Conservation (phyloP, 2,113 vertebrate genomes). For the Microcebus tavaratra region DNA sequence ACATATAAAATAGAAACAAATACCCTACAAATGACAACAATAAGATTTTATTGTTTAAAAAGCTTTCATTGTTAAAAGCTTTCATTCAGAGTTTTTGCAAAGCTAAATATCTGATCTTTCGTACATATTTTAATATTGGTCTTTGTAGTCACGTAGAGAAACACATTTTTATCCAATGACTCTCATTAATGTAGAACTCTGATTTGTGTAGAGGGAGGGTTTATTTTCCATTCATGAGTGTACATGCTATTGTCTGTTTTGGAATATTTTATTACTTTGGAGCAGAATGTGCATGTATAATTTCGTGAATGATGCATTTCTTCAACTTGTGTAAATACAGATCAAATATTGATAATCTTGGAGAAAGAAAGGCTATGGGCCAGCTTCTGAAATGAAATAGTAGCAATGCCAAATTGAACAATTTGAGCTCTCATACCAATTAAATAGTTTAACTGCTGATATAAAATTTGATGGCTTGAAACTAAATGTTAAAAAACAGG, state of each 20-base stretch:
- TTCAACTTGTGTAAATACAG: not conserved
- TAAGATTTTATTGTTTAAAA: not conserved
- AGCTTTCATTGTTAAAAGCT: not conserved
- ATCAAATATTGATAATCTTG: conserved; percentile 19
- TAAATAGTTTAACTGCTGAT: conserved; percentile 38
- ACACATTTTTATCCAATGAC: not conserved
- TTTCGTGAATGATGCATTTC: conserved; percentile 17
- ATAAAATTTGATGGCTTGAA: not conserved
- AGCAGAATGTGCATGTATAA: not conserved
- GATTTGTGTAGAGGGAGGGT: not conserved
- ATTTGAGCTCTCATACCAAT: not conserved
- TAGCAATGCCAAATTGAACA: conserved; percentile 50
- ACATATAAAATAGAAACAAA: not conserved
- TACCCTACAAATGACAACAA: not conserved
- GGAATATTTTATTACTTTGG: not conserved
- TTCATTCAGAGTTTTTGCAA: not conserved
- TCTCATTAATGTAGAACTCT: not conserved
- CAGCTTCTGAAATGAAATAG: conserved; percentile 30
- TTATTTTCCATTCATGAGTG: not conserved
- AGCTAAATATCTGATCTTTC: not conserved
- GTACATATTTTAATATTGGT: not conserved
- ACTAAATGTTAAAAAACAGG: not conserved
- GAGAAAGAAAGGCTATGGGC: not conserved
- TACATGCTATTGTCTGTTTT: not conserved
- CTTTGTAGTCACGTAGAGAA: not conserved